Conservation (phyloP, 2,113 vertebrate genomes). For the Coregonus clupeaformis region DNA sequence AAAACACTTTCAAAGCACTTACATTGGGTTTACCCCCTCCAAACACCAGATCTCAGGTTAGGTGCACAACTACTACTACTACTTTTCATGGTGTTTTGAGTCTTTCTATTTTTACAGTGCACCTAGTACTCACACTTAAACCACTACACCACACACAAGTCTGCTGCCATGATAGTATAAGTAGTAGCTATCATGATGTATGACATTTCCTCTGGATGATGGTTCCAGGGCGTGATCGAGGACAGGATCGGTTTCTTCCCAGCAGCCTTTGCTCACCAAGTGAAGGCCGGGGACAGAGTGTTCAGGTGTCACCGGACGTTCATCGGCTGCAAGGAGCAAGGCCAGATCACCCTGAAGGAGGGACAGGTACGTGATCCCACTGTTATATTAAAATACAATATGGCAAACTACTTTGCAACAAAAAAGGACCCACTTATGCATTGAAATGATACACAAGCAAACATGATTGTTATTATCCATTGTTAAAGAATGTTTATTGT, state of each 20-base stretch:
- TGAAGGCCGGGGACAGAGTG: conserved; percentile 83
- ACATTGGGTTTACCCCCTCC: no score
- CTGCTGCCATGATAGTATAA: neutral
- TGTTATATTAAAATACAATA: no score
- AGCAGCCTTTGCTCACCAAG: conserved; percentile 88
- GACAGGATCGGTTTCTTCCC: conserved; percentile 93
- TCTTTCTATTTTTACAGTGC: no score
- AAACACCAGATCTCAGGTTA: no score
- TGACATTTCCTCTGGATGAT: conserved; percentile 10
- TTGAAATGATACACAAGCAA: neutral
- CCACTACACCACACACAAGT: no score
- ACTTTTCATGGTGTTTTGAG: no score
- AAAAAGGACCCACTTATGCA: neutral
- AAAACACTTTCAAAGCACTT: no score
- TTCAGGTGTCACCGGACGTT: conserved; percentile 90
- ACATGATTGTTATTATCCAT: neutral
- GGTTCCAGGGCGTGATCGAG: conserved; percentile 86
- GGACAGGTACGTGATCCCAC: conserved; percentile 81
- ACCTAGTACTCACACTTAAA: no score
- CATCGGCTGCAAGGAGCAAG: conserved; percentile 92
- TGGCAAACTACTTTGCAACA: neutral
- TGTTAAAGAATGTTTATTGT: no score
- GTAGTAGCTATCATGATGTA: neutral
- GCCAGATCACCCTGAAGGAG: conserved; percentile 93
- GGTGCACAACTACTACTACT: no score